phyloP scores from a whole-genome alignment of 2,888 invertebrate species.

The Plagodis dolabraria region DNA sequence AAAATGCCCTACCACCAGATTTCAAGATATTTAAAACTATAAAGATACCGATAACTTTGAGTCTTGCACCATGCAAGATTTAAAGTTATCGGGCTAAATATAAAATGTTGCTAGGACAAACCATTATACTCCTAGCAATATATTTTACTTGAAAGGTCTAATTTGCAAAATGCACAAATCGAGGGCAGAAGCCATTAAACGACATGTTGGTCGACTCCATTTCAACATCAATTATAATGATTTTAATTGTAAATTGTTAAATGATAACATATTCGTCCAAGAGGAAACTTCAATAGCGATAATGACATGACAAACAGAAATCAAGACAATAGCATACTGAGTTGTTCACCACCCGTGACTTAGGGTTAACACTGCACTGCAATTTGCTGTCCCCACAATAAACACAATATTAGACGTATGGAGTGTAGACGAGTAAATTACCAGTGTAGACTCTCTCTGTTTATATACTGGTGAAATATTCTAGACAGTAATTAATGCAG shows the following conservation, averaged over 20 bases:
- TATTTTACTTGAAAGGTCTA: too few species aligned
- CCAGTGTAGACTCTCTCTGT: background rate
- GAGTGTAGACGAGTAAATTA: conserved; percentile 15
- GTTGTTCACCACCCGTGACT: conserved; percentile 19
- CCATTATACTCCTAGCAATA: too few species aligned
- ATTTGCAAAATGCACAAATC: too few species aligned
- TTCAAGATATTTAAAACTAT: too few species aligned
- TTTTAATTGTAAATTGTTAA: background rate
- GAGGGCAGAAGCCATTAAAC: background rate
- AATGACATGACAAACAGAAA: conserved; percentile 10
- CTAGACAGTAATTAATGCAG: conserved; percentile 2
- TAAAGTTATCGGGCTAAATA: too few species aligned
- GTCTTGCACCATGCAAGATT: too few species aligned
- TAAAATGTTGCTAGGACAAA: too few species aligned
- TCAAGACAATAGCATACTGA: conserved; percentile 13
- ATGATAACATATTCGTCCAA: background rate
- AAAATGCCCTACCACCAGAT: too few species aligned
- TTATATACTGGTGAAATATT: conserved; percentile 15
- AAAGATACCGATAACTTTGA: too few species aligned
- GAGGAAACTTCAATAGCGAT: conserved; percentile 3
- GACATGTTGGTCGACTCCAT: background rate
- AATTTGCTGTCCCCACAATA: conserved; percentile 17
- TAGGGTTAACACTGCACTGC: conserved; percentile 6
- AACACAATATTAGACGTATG: conserved; percentile 7
- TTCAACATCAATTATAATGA: background rate